Evolutionary conservation across 2,888 invertebrate genomes (phyloP), one percentile per base, ranked within the genome.

Genomic region (Mellilla xanthometata): DNA sequence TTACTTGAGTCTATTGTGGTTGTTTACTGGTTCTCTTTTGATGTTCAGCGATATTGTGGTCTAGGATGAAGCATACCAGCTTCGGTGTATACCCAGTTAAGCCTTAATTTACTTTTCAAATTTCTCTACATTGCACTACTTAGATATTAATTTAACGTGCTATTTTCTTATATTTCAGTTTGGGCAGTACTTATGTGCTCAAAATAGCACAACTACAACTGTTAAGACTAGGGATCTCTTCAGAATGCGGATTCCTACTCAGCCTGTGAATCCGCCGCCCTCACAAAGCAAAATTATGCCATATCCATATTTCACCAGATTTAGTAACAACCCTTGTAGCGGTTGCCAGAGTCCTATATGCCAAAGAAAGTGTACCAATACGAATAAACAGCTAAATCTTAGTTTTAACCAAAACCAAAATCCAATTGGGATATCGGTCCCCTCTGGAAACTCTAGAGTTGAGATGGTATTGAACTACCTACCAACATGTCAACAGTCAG

Each of bases 341-440:
- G 39, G 11, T 29, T 51, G 39, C 39, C 48, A 35, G 28, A 38
- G 31, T 12, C 22, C 19, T 1, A 12, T 44, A 29, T 12, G 15
- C 32, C 28, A 42, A 9, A 19, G 12, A 12, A 38, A 23, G 12
- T 38, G 49, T 36, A 49, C 26, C 27, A 49, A 48, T 27, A 43
- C 26, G 32, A 48, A 40, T 28, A 43, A 46, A 12, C 28, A 13
- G 22, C 26, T 41, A 5, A 36, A 29, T 15, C 7, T 47, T 13
- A 41, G 7, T 9, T 7, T 27, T 12, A 52, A 39, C 19, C 40
- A 54, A 7, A 45, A 41, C 8, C 42, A 56, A 7, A 45, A 41
- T 8, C 12, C 39, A 15, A 10, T 63, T 0, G 51, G 43, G 34
- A 34, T 65, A 24, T 52, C 60, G n/a, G n/a, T 62, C 7, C 66